Evolutionary conservation across 2,888 invertebrate species (phyloP), one percentile per base, ranked within the genome.

Genomic region (Pocota personata): DNA sequence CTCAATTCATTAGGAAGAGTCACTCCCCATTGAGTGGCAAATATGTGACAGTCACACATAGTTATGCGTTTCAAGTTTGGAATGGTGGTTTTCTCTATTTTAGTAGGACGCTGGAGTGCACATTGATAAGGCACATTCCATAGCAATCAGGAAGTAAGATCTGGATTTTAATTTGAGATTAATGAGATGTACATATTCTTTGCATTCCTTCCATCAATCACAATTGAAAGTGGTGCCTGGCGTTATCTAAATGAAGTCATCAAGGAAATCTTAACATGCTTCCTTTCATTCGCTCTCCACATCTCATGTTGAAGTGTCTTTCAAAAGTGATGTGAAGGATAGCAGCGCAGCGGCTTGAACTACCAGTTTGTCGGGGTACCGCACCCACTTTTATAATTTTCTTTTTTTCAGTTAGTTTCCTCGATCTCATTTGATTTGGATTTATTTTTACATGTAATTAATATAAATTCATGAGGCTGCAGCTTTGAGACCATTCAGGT

Each of bases 401-500:
- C 52, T 50, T 32, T 24, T 24, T 24, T 24, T 24, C 24, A 37
- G 19, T 8, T 40, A 8, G 14, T 55, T 43, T 67, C 19, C n/a
- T 14, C 14, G 62, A 55, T 43, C 52, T n/a, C 67, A 48, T 35
- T 46, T 60, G 52, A 60, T 46, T 72, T 57, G 57, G 57, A 72
- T 64, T 79, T 72, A 57, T 37, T 79, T 79, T 72, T 64, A 21
- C 72, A 67, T 72, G 82, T 76, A 82, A 86, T 86, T 86, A 86
- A 86, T 82, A 86, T 35, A 76, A 66, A 76, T 76, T 62, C 66
- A 67, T 79, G 75, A 72, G 72, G 67, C 75, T 50, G 57, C 32
- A 50, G 79, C 60, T 46, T 52, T 50, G 5, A 35, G 46, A 57
- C 64, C 27, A 12, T 52, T 83, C 79, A 76, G 76, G 76, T 77